Percentiles rank a stretch among this genome's conserved stretches.
Conservation (phyloP, 2,797 vertebrate species). For the Sebastes taczanowskii region DNA sequence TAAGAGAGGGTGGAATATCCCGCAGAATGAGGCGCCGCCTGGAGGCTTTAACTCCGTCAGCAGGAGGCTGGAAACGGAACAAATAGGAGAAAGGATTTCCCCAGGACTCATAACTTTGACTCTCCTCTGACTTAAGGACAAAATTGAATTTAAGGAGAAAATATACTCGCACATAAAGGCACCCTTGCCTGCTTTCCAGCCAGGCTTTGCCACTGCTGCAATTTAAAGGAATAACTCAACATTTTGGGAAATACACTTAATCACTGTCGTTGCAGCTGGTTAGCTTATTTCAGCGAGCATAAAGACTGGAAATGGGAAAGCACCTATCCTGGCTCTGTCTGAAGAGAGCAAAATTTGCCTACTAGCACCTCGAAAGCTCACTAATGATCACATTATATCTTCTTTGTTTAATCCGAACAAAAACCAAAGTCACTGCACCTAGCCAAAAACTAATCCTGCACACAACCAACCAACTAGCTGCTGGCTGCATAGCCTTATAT, state of each 20-base stretch:
- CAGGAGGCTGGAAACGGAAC: not conserved
- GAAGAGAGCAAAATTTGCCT: too few relatives aligned
- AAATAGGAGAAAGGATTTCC: conserved; percentile 17
- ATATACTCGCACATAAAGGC: not conserved
- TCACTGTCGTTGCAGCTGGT: not conserved
- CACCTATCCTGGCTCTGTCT: too few relatives aligned
- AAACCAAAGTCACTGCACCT: not conserved
- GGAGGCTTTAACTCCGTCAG: conserved; percentile 22
- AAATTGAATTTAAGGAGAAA: not conserved
- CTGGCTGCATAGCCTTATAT: not conserved
- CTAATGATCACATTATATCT: not conserved
- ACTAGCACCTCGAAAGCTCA: not conserved
- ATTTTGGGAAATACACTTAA: not conserved
- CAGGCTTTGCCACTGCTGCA: not conserved
- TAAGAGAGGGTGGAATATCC: conserved; percentile 1
- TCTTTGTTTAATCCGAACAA: not conserved
- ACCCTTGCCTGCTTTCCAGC: not conserved
- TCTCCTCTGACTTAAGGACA: not conserved
- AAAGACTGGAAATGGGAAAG: not conserved
- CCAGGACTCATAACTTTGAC: not conserved
- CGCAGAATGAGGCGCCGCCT: conserved; percentile 4
- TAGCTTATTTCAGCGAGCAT: not conserved
- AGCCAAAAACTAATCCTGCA: not conserved
- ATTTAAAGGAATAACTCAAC: not conserved
- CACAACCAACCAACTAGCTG: not conserved